Conservation (phyloP, 2,113 vertebrate genomes). For the Vimba vimba region DNA sequence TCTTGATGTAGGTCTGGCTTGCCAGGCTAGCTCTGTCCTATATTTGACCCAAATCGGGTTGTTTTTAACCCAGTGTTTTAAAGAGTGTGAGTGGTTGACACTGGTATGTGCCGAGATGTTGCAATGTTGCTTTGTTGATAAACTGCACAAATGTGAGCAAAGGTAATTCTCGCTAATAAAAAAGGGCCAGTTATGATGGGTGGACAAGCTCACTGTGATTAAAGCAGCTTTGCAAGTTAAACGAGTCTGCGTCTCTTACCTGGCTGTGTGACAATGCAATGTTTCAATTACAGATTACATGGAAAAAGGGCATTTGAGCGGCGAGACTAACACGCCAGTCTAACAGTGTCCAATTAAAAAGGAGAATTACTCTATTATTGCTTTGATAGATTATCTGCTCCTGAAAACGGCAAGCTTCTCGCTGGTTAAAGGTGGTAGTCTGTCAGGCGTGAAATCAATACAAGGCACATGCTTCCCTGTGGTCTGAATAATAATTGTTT, state of each 20-base stretch:
- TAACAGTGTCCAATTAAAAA: conserved; percentile 83
- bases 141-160: background rate
- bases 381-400: conserved; percentile 70
- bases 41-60: too few species aligned
- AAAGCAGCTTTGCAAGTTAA: background rate
- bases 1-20: too few species aligned
- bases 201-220: background rate
- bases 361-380: conserved; percentile 75
- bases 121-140: background rate
- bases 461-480: conserved; percentile 72
- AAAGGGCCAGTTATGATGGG: background rate
- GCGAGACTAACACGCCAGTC: conserved; percentile 77
- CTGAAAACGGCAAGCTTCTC: conserved; percentile 63
- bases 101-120: background rate
- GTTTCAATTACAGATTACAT: conserved; percentile 80
- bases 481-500: conserved; percentile 68
- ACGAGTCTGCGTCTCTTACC: conserved; percentile 6
- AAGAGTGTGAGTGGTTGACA: too few species aligned
- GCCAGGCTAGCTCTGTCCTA: too few species aligned
- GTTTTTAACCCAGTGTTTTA: too few species aligned
- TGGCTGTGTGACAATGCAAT: conserved; percentile 52
- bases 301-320: conserved; percentile 72
- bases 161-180: background rate
- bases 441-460: conserved; percentile 80
- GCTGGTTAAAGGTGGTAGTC: conserved; percentile 74